Percentiles rank a stretch among this genome's conserved stretches.
Evolutionary conservation across 2,797 vertebrate genomes (phyloP).

Genomic region (Enteromius treurensis): DNA sequence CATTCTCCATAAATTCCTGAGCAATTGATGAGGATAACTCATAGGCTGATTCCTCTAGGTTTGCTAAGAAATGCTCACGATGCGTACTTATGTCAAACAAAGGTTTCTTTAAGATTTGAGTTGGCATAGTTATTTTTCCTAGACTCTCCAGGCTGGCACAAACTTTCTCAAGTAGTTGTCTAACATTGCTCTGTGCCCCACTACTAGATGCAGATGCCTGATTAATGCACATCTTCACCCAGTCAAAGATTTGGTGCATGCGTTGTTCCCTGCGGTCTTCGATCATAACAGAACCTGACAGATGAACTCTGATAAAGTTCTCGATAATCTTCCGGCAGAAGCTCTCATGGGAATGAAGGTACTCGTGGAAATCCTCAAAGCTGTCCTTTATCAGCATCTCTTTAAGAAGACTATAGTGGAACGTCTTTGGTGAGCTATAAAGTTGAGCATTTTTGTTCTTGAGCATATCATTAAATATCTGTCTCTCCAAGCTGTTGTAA

Average conservation of each 20-base stretch:
- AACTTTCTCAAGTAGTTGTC: slow-evolving; percentile 68
- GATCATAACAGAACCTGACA: slow-evolving; percentile 63
- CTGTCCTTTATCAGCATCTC: slow-evolving; percentile 70
- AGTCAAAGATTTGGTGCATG: slow-evolving; percentile 72
- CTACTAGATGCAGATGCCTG: slow-evolving; percentile 59
- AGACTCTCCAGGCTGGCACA: slow-evolving; percentile 69
- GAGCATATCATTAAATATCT: slow-evolving; percentile 68
- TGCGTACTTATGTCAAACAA: slow-evolving; percentile 72
- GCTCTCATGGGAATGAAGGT: slow-evolving; percentile 66
- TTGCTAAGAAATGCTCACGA: slow-evolving; percentile 68
- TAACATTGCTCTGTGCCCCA: slow-evolving; percentile 61
- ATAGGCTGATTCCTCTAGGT: slow-evolving; percentile 66
- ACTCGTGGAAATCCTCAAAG: slow-evolving; percentile 72
- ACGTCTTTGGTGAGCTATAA: slow-evolving; percentile 64
- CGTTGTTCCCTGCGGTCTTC: slow-evolving; percentile 64
- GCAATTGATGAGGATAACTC: slow-evolving; percentile 64
- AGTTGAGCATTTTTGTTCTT: slow-evolving; percentile 43
- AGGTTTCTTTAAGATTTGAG: slow-evolving; percentile 61
- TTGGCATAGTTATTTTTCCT: slow-evolving; percentile 66
- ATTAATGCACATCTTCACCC: slow-evolving; percentile 65
- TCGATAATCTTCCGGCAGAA: slow-evolving; percentile 69
- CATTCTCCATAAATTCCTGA: slow-evolving; percentile 64
- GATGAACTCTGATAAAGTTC: slow-evolving; percentile 61
- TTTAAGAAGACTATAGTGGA: slow-evolving; percentile 70
- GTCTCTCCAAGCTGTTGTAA: slow-evolving; percentile 64